Evolutionary conservation across 2,888 invertebrate genomes (phyloP), one percentile per base, ranked within the genome.

Genomic region (Merodon equestris): DNA sequence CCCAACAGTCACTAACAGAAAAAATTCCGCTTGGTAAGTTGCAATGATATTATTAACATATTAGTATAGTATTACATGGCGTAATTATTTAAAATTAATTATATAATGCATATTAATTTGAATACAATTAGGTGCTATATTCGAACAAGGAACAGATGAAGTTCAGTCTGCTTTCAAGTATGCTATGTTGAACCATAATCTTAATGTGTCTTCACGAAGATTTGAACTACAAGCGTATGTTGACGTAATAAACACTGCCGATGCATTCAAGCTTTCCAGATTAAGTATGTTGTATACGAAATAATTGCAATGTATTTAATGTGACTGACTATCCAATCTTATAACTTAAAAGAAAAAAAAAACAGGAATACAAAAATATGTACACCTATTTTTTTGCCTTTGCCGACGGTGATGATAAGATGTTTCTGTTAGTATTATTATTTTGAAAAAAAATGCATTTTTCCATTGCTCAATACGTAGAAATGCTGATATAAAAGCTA

Each of bases 161-260:
- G 95, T 96, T 70, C 96, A 96, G 89, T 94, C 95, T 81, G 97
- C 96, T n/a, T 97, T 97, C 89, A 96, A 94, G 86, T 96, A 94
- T 87, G 96, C 96, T 5, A 93, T 96, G 93, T 91, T 93, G 54
- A 93, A 93, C 84, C 96, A 96, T 88, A 96, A 96, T 87, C 93
- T 95, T 86, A 96, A 96, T 86, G 93, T 95, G 81, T 93, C 93
- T 74, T 92, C 92, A 38, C 91, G 93, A 63, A 91, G 95, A 47
- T 94, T 96, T 86, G 96, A 97, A 87, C 91, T 97, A 60, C 95
- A 95, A 87, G 96, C 96, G 9, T 96, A 94, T 86, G 96, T 96
- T 53, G 96, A 97, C 87, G 94, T 97, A 85, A 96, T 97, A 89
- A 94, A 96, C 88, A 96, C 96, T 10, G 96, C 96, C 17, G 97